Evolutionary conservation across 2,888 invertebrate species (phyloP).

Genomic region (Mycalesis mineus): DNA sequence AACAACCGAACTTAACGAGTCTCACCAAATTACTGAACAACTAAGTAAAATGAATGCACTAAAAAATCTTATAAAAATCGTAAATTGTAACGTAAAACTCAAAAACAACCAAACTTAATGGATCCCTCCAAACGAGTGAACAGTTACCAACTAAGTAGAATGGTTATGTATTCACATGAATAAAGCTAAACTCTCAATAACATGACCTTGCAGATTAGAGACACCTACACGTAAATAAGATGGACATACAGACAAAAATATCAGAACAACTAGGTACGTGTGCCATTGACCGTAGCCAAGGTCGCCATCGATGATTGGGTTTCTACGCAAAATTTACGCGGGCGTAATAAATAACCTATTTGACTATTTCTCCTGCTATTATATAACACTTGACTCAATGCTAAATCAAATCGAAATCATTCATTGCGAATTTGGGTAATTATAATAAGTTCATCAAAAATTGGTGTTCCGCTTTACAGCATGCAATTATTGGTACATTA

Average conservation of each 20-base stretch:
- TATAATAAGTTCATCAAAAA: too few relatives aligned
- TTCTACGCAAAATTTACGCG: neutral
- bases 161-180: constrained; percentile 38
- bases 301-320: constrained; percentile 31
- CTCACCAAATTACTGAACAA: constrained; percentile 28
- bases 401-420: too few relatives aligned
- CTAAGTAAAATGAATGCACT: constrained; percentile 20
- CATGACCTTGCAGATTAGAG: constrained; percentile 57
- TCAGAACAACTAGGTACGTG: constrained; percentile 32
- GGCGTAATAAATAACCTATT: neutral
- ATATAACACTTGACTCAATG: too few relatives aligned
- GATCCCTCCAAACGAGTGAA: constrained; percentile 28
- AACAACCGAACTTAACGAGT: constrained; percentile 30
- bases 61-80: neutral
- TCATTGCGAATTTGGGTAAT: too few relatives aligned
- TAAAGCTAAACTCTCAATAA: constrained; percentile 31
- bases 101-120: constrained; percentile 30
- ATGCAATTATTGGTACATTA: too few relatives aligned
- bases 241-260: constrained; percentile 38
- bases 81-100: neutral
- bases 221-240: constrained; percentile 58
- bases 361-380: too few relatives aligned
- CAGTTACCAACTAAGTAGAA: constrained; percentile 24
- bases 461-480: too few relatives aligned
- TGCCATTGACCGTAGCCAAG: constrained; percentile 55